Percentiles rank a stretch among this genome's conserved stretches.
phyloP scores from a whole-genome alignment of 2,888 invertebrate species.

The Adela reaumurella region DNA sequence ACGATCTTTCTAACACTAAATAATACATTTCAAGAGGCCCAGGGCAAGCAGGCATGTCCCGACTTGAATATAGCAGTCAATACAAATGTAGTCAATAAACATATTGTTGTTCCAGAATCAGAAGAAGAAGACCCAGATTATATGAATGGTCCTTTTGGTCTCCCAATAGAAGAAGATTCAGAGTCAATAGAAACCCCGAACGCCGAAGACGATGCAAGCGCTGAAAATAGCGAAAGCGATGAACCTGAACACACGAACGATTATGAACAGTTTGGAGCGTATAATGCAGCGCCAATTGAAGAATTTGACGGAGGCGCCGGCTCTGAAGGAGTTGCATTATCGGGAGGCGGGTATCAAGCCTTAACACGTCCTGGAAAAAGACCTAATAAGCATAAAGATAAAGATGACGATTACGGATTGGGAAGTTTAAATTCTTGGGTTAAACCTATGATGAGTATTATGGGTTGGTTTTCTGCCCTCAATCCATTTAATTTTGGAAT shows the following conservation, averaged over 20 bases:
- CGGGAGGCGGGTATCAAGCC: conserved; percentile 16
- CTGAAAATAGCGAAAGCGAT: conserved; percentile 30
- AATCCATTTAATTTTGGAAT: conserved; percentile 59
- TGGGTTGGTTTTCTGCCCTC: conserved; percentile 51
- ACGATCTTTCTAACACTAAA: conserved; percentile 54
- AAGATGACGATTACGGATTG: conserved; percentile 47
- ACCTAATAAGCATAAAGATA: conserved; percentile 22
- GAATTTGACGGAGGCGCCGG: background rate
- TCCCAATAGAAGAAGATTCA: conserved; percentile 33
- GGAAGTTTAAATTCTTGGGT: conserved; percentile 42
- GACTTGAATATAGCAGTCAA: conserved; percentile 69
- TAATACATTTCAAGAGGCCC: conserved; percentile 49
- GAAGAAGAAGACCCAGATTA: conserved; percentile 33
- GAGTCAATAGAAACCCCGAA: conserved; percentile 8
- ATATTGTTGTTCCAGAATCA: conserved; percentile 38
- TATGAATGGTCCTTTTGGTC: conserved; percentile 31
- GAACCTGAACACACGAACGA: conserved; percentile 15
- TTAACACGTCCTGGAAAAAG: conserved; percentile 22
- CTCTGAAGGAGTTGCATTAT: background rate
- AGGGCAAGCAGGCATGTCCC: conserved; percentile 63
- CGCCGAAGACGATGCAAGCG: conserved; percentile 23
- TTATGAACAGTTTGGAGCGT: background rate
- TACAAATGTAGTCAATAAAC: conserved; percentile 63
- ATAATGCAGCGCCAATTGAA: background rate
- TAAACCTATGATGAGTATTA: conserved; percentile 45